Percentiles rank a stretch among this genome's conserved stretches.
phyloP scores from a whole-genome alignment of 2,888 invertebrate species.

The Perithous albicinctus region DNA sequence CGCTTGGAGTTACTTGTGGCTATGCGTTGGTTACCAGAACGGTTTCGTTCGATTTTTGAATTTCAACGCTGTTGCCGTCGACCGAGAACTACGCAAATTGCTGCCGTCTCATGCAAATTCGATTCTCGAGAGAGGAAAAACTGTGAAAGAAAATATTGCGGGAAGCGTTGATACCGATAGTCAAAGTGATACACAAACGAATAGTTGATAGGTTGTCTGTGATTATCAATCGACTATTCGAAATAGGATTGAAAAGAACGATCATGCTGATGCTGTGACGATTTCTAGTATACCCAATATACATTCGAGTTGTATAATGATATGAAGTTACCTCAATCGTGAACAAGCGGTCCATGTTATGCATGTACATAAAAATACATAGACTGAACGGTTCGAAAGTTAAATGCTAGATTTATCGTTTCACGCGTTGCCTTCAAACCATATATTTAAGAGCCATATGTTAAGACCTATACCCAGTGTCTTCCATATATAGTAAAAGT shows the following conservation, averaged over 20 bases:
- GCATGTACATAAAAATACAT: background rate
- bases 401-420: slow-evolving; percentile 22
- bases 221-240: background rate
- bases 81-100: slow-evolving; percentile 64
- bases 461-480: slow-evolving; percentile 2
- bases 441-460: background rate
- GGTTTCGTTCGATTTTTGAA: slow-evolving; percentile 83
- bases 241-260: no score
- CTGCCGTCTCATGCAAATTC: slow-evolving; percentile 68
- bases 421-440: slow-evolving; percentile 42
- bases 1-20: slow-evolving; percentile 83
- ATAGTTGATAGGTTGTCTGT: background rate
- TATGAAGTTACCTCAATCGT: background rate
- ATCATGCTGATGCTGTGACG: background rate
- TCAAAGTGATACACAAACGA: background rate
- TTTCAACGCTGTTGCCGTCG: slow-evolving; percentile 74
- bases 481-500: slow-evolving; percentile 3
- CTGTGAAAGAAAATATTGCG: background rate
- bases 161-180: slow-evolving; percentile 1
- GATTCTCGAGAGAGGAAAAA: slow-evolving; percentile 62
- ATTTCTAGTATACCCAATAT: background rate
- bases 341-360: background rate
- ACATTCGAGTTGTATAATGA: background rate
- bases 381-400: slow-evolving; percentile 4
- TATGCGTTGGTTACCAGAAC: slow-evolving; percentile 84